phyloP scores from a whole-genome alignment of 2,888 invertebrate species.

The Amiota mariae region DNA sequence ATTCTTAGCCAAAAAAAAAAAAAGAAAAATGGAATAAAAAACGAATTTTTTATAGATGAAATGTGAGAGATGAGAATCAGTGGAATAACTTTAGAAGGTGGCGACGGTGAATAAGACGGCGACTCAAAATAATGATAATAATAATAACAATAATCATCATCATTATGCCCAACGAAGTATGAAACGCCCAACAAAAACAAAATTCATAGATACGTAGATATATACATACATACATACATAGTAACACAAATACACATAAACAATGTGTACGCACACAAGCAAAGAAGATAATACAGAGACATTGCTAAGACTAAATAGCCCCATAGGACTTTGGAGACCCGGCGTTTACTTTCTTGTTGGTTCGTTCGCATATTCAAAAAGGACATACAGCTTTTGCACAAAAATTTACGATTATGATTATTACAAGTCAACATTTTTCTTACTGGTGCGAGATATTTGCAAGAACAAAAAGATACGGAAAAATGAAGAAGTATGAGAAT shows the following conservation, averaged over 20 bases:
- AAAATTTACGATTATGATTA: conserved; percentile 69
- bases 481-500: background rate
- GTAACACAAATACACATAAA: conserved; percentile 3
- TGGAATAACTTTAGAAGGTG: conserved; percentile 18
- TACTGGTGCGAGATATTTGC: conserved; percentile 14
- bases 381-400: conserved; percentile 54
- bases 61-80: conserved; percentile 4
- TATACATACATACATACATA: no score
- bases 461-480: background rate
- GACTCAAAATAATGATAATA: conserved; percentile 43
- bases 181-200: conserved; percentile 38
- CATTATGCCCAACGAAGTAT: conserved; percentile 23
- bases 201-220: no score
- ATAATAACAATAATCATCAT: conserved; percentile 51
- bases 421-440: conserved; percentile 63
- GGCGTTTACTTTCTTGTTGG: background rate
- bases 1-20: background rate
- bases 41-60: background rate
- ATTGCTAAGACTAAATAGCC: conserved; percentile 61
- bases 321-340: conserved; percentile 53
- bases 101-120: background rate
- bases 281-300: conserved; percentile 1
- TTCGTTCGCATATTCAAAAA: conserved; percentile 34
- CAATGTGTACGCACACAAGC: conserved; percentile 29
- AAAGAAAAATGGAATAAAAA: conserved; percentile 35